Conservation (phyloP, 2,113 vertebrate species). For the Hymenochirus boettgeri region DNA sequence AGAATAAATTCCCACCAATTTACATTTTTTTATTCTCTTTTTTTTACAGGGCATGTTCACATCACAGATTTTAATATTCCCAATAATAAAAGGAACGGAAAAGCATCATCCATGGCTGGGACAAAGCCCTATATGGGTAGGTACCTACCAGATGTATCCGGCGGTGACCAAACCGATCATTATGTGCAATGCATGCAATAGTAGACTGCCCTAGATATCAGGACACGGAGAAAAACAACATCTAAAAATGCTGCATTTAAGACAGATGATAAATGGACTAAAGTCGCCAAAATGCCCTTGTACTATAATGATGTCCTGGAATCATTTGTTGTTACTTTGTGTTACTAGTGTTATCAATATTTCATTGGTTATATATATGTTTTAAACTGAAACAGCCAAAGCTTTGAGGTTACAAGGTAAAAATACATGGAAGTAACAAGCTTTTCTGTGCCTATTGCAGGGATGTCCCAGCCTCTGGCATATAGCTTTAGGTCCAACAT, state of each 20-base stretch:
- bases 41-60: slow-evolving; percentile 69
- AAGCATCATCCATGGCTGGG: slow-evolving; percentile 76
- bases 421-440: no score
- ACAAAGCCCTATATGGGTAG: slow-evolving; percentile 82
- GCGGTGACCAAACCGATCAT: neutral
- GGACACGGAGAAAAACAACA: neutral
- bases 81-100: slow-evolving; percentile 67
- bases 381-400: no score
- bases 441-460: no score
- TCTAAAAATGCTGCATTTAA: neutral
- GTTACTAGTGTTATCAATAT: no score
- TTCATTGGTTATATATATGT: no score
- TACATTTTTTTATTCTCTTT: slow-evolving; percentile 26
- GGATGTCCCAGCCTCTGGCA: no score
- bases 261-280: neutral
- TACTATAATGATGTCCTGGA: no score
- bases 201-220: neutral
- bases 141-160: slow-evolving; percentile 31
- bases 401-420: no score
- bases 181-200: neutral
- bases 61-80: slow-evolving; percentile 78
- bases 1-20: no score
- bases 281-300: neutral
- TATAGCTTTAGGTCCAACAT: no score
- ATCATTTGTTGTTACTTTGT: no score